Evolutionary conservation across 2,888 invertebrate species (phyloP), one percentile per base, ranked within the genome.

Genomic region (Dasypolia templi): DNA sequence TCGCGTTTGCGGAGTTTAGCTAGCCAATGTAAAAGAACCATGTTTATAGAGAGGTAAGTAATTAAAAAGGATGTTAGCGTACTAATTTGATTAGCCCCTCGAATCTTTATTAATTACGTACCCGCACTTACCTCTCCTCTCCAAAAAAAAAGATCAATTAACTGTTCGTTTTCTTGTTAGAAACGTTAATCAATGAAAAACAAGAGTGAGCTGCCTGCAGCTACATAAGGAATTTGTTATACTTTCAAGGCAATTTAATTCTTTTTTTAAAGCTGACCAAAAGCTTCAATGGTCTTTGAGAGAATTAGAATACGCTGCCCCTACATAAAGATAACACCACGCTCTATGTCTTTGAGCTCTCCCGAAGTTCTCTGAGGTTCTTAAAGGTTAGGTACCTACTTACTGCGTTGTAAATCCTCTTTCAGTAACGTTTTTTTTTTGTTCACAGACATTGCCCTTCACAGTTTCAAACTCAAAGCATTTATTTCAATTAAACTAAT

Each of bases 151-250:
- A 3, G 1, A 19, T 22, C 7, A 22, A 49, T 42, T 32, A 49
- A n/a, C 22, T 26, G 1, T 49, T 44, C 11, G 5, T 9, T 70
- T 49, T 56, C 35, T 14, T 19, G 49, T 66, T 51, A 58, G 58
- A 61, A 58, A 67, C 29, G 14, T 19, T 44, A 44, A 51, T 59
- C 1, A 44, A 67, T 9, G 29, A 17, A 58, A 67, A 77, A 77
- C 75, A 75, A 67, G 32, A 3, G 14, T 12, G 32, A 4, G 17
- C 12, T 42, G 39, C 55, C 55, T 56, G n/a, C 29, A 49, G 55
- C 42, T 46, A 17, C 29, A 12, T 1, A 35, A 3, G 1, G 7
- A 44, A 22, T 22, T 44, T 51, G 22, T 49, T 53, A 75, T 49
- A 74, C 29, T 44, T 62, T 32, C 17, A 32, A 61, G 11, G 6